phyloP scores from a whole-genome alignment of 92 coral and sea anemone genomes.

The Phenganax stokvisi region DNA sequence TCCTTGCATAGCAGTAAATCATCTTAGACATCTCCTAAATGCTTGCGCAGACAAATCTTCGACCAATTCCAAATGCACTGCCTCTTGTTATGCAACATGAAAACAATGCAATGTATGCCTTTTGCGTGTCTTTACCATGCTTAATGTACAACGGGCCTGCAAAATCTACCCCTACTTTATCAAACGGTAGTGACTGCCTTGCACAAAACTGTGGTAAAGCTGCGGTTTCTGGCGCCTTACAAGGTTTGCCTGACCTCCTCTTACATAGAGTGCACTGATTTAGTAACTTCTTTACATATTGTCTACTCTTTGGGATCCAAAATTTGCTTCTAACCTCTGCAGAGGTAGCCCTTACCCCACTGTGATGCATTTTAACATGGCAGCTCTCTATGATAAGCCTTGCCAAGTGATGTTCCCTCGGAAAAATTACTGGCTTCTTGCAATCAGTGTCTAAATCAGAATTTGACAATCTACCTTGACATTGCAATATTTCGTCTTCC shows the following conservation, averaged over 20 bases:
- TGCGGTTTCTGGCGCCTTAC: neutral
- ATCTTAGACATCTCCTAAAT: conserved; percentile 43
- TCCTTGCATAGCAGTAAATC: conserved; percentile 22
- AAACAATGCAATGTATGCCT: conserved; percentile 12
- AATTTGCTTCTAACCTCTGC: neutral
- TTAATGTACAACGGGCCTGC: conserved; percentile 35
- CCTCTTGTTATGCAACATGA: conserved; percentile 31
- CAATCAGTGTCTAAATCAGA: conserved; percentile 31
- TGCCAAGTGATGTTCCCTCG: too few relatives aligned
- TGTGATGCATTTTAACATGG: neutral
- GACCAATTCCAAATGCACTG: conserved; percentile 37
- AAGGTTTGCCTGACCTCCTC: neutral
- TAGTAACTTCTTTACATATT: conserved; percentile 4
- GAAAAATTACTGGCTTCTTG: conserved; percentile 24
- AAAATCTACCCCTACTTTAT: conserved; percentile 7
- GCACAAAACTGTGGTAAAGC: conserved; percentile 8
- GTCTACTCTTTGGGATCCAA: conserved; percentile 32
- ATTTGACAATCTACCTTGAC: conserved; percentile 22
- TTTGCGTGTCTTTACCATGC: neutral
- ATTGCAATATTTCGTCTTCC: conserved; percentile 11
- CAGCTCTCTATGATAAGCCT: too few relatives aligned
- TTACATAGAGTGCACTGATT: neutral
- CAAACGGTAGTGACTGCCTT: neutral
- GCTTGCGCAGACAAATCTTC: conserved; percentile 41
- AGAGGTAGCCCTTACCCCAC: conserved; percentile 1